phyloP scores from a whole-genome alignment of 2,797 vertebrate genomes.

The Centroberyx gerrardi region DNA sequence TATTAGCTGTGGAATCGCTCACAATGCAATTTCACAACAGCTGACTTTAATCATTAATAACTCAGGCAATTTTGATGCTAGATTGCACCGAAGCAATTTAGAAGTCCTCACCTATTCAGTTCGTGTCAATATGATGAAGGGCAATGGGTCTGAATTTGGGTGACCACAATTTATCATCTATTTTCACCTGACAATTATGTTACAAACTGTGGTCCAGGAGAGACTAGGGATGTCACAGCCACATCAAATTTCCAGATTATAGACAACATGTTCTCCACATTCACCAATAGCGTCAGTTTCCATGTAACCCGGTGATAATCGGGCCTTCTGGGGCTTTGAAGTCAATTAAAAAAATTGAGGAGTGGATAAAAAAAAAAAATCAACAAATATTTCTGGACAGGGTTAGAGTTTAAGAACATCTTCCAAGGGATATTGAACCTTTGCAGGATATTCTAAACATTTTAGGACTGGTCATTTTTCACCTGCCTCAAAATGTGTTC shows the following conservation, averaged over 20 bases:
- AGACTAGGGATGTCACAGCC: background rate
- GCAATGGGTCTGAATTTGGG: background rate
- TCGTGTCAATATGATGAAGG: background rate
- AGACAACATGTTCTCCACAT: background rate
- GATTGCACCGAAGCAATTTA: background rate
- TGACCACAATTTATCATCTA: background rate
- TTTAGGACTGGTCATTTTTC: background rate
- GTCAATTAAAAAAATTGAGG: background rate
- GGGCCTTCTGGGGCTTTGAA: background rate
- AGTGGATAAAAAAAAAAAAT: background rate
- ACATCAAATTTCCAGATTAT: background rate
- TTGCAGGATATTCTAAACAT: background rate
- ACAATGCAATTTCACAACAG: background rate
- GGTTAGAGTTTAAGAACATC: background rate
- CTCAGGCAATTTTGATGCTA: background rate
- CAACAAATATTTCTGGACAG: background rate
- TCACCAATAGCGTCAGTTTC: background rate
- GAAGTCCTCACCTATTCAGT: background rate
- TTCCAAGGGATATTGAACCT: background rate
- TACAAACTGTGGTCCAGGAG: background rate
- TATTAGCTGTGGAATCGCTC: background rate
- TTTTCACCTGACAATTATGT: no score
- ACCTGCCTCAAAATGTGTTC: background rate
- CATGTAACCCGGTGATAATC: background rate
- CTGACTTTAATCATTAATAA: background rate